Base-by-base conservation (phyloP, 2,113 vertebrate species). In the Trichechus manatus region DNA sequence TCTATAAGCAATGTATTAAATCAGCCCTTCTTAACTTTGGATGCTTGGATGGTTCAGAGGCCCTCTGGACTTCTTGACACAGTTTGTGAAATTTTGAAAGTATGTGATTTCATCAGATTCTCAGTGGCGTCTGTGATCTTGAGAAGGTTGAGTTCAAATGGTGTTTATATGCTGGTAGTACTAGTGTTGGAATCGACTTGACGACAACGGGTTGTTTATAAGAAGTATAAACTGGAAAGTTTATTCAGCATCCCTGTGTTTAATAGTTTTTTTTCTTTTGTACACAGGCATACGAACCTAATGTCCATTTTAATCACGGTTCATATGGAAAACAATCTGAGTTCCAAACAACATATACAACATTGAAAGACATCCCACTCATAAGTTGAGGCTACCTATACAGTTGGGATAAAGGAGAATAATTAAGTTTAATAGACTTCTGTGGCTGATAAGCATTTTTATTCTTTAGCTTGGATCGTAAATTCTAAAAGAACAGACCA, bases 221-320 rank as follows among this genome's bases (percentile, higher is more conserved):
- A 29, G 6, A 27, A 64, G 27, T 66, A 27, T 59, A 31, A 90
- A 8, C 13, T 66, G 33, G 74, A 27, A 93, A 88, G 20, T 82
- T 78, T 44, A 93, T 68, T 94, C 61, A 42, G 13, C 3, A 85
- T 94, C 64, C 90, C 19, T 94, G n/a, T 61, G 9, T 80, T 86
- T 90, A 87, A 61, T 63, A 44, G 29, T 1, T 25, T 44, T 85
- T 83, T 91, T 78, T 89, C 59, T 44, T 85, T 89, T 66, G 14
- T 59, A 47, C 64, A 86, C 7, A 68, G 33, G 8, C 44, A 29
- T 87, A 53, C 70, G 44, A 83, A 42, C 20, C 4, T 61, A 88
- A 53, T 94, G 0, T 82, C 61, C 17, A 75, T 83, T 91, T 96
- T 91, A 89, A 94, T 91, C 3, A 66, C 63, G 81, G 70, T 91